phyloP scores from a whole-genome alignment of 2,888 invertebrate genomes.

The Drosophila mayaguana region DNA sequence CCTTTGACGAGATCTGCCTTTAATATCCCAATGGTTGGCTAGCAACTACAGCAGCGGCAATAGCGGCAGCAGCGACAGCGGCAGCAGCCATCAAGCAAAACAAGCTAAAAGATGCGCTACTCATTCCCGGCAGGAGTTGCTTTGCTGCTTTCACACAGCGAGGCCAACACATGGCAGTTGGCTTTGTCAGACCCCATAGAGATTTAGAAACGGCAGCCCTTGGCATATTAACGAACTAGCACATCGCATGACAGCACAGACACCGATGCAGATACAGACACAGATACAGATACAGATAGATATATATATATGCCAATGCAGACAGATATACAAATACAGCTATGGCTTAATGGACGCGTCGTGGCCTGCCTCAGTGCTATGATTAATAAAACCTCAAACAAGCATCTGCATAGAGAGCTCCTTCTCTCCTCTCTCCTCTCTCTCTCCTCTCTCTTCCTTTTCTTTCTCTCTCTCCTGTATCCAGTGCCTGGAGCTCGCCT shows the following conservation, averaged over 20 bases:
- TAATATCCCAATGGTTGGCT: conserved; percentile 51
- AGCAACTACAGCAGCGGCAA: conserved; percentile 20
- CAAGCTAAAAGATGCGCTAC: conserved; percentile 23
- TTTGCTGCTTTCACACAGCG: conserved; percentile 19
- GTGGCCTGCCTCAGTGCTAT: conserved; percentile 44
- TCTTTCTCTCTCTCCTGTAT: conserved; percentile 17
- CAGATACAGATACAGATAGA: conserved; percentile 5
- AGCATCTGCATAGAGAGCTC: conserved; percentile 47
- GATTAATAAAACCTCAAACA: conserved; percentile 70
- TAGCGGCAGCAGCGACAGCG: not conserved
- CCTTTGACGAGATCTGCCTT: conserved; percentile 51
- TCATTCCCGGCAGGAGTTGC: conserved; percentile 20
- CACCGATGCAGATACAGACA: conserved; percentile 1
- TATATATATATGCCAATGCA: conserved; percentile 18
- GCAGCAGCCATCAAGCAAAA: conserved; percentile 30
- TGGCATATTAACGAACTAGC: conserved; percentile 65
- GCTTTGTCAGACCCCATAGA: conserved; percentile 53
- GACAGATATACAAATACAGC: conserved; percentile 15
- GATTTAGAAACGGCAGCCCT: conserved; percentile 55
- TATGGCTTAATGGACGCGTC: conserved; percentile 42
- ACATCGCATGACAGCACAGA: conserved; percentile 46
- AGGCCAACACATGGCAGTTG: conserved; percentile 30
- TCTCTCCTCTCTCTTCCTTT: no score
- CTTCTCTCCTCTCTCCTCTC: no score
- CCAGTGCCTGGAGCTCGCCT: conserved; percentile 28